Conservation (phyloP, 2,888 invertebrate species). For the Papilio protenor region DNA sequence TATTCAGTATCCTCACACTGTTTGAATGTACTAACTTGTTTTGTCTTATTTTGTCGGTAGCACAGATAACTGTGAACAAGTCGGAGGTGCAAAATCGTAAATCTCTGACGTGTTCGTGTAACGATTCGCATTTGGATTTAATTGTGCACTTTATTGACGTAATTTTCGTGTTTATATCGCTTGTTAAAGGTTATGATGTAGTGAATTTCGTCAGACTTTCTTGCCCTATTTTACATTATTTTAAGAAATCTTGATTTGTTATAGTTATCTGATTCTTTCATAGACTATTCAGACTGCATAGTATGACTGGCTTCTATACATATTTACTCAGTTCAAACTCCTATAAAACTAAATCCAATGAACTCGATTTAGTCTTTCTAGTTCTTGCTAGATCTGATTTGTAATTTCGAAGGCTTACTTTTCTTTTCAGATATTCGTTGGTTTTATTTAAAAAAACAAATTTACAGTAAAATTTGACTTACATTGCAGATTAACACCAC, state of each 20-base stretch:
- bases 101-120: constrained; percentile 22
- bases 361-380: neutral
- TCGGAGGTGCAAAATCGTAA: constrained; percentile 29
- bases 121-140: constrained; percentile 35
- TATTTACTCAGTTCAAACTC: neutral
- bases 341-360: neutral
- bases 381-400: neutral
- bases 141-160: constrained; percentile 36
- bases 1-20: neutral
- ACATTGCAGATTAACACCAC: too few relatives aligned
- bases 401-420: neutral
- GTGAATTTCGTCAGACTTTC: neutral
- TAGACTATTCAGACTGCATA: too few relatives aligned
- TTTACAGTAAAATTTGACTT: too few relatives aligned
- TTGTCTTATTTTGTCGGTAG: neutral
- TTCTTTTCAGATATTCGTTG: neutral
- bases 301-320: too few relatives aligned
- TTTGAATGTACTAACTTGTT: neutral
- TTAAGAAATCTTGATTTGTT: neutral
- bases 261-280: too few relatives aligned
- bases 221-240: neutral
- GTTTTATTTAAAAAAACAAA: neutral
- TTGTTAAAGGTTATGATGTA: constrained; percentile 25
- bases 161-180: constrained; percentile 27
- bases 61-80: neutral